phyloP scores from a whole-genome alignment of 1,140 invertebrate genomes.

The Reticulitermes speratus region DNA sequence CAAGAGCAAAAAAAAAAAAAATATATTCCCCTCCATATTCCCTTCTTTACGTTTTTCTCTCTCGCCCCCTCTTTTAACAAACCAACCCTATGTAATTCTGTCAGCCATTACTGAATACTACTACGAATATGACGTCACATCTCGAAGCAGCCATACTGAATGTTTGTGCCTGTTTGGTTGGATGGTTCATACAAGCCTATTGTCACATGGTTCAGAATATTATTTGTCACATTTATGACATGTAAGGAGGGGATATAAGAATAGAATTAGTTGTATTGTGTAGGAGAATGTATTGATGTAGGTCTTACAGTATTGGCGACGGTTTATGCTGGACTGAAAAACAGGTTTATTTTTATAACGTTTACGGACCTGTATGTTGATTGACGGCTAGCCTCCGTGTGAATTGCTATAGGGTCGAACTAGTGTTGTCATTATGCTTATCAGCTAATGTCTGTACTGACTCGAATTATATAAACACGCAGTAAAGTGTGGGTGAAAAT shows the following conservation, averaged over 20 bases:
- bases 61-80: conserved; percentile 5
- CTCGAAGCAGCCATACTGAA: background rate
- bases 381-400: background rate
- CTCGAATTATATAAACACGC: background rate
- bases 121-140: conserved; percentile 3
- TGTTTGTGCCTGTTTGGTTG: background rate
- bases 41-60: conserved; percentile 4
- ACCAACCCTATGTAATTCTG: conserved; percentile 11
- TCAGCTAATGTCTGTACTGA: background rate
- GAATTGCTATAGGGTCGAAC: background rate
- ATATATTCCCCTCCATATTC: background rate
- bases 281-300: background rate
- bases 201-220: background rate
- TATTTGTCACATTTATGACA: background rate
- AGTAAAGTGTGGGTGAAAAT: background rate
- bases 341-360: conserved; percentile 1
- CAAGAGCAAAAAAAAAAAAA: conserved; percentile 17
- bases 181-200: background rate
- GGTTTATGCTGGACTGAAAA: background rate
- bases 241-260: background rate
- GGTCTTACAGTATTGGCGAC: background rate
- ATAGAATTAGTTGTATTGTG: conserved; percentile 19
- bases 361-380: background rate
- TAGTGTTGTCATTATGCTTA: conserved; percentile 13
- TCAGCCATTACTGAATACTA: conserved; percentile 6